Percentiles rank a stretch among this genome's conserved stretches.
Conservation (phyloP, 2,797 vertebrate genomes). For the Malurus splendens region DNA sequence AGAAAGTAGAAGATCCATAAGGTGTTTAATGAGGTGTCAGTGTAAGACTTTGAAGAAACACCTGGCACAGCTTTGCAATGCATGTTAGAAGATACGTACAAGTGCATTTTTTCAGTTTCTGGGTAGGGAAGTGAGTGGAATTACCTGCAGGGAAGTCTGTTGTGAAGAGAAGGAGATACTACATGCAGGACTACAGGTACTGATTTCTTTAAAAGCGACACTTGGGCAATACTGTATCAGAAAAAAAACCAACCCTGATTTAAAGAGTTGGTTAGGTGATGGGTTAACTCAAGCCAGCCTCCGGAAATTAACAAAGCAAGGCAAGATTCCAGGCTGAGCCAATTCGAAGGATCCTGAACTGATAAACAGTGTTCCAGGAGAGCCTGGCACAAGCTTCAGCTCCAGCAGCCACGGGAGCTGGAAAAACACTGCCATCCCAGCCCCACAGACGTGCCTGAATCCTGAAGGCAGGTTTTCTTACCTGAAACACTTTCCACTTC, state of each 20-base stretch:
- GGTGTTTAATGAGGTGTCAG: neutral
- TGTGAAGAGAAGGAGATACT: neutral
- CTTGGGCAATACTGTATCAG: neutral
- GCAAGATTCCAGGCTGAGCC: neutral
- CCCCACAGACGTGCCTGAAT: fast-evolving
- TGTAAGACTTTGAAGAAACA: neutral
- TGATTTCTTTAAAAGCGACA: neutral
- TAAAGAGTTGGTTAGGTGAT: neutral
- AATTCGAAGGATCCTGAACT: neutral
- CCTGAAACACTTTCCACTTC: neutral
- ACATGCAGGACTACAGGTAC: neutral
- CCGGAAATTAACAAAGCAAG: neutral
- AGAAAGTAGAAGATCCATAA: neutral
- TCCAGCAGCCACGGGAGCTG: neutral
- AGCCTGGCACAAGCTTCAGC: neutral
- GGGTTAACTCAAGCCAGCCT: neutral
- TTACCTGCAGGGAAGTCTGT: neutral
- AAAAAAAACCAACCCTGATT: neutral
- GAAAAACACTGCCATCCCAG: neutral
- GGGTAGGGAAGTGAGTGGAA: neutral
- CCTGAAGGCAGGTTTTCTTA: neutral
- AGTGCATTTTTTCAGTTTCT: neutral
- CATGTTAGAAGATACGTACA: fast-evolving
- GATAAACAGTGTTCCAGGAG: neutral
- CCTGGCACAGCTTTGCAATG: neutral